These are phyloP conservation scores for Epinephelus cyanopodus DNA, from an alignment of 2,113 vertebrate genomes.

Conservation along the genomic window DNA sequence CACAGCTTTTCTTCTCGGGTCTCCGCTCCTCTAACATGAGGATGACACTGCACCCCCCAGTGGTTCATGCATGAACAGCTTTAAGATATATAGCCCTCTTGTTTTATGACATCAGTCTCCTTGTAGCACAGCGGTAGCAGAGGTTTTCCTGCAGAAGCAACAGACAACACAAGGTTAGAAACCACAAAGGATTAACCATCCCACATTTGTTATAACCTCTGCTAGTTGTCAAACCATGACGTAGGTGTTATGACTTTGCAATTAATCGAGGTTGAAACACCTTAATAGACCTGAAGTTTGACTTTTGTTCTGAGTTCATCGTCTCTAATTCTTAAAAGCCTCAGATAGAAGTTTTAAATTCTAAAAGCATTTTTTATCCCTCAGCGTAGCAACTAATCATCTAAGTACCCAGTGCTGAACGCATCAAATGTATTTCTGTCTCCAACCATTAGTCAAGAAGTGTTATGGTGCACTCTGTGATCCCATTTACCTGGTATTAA, in stretches of 20 bases:
- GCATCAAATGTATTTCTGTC: neutral
- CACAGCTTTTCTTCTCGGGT: neutral
- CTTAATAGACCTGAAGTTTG: neutral
- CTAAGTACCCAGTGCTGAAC: neutral
- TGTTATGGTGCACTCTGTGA: conserved; percentile 3
- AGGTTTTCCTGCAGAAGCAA: neutral
- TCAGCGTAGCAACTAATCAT: neutral
- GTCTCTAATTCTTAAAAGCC: neutral
- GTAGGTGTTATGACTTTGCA: neutral
- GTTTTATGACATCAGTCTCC: neutral
- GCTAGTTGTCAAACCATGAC: neutral
- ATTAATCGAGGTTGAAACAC: neutral
- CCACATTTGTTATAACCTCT: neutral
- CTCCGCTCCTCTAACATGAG: neutral
- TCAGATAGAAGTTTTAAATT: neutral
- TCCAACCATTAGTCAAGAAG: conserved; percentile 1
- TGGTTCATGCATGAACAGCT: neutral
- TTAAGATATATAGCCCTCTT: neutral
- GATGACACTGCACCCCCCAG: neutral
- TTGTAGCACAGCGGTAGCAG: neutral
- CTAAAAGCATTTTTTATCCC: neutral
- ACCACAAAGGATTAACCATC: neutral
- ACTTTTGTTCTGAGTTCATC: neutral
- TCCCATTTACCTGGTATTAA: neutral
- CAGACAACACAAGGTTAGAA: neutral